A percentile compares a stretch with the other conserved stretches of the same genome.
Conservation (phyloP, 1,140 invertebrate genomes). For the Drosophila virilis region DNA sequence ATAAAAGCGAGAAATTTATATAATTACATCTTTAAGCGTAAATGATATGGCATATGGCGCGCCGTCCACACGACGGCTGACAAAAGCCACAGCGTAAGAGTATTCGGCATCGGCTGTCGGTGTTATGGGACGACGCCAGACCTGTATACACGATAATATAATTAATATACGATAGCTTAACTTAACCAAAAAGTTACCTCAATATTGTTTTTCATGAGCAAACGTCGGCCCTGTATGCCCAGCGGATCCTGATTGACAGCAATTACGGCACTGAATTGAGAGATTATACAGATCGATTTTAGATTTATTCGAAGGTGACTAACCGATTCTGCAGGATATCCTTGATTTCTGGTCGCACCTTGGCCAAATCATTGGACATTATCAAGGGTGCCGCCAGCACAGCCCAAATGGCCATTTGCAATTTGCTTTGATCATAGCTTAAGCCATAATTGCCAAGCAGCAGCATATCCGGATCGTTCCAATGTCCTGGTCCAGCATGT, state of each 20-base stretch:
- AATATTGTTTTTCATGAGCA: constrained; percentile 90
- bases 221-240: constrained; percentile 86
- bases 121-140: constrained; percentile 94
- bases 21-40: constrained; percentile 82
- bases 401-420: constrained; percentile 96
- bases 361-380: constrained; percentile 93
- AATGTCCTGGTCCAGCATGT: constrained; percentile 92
- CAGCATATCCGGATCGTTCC: constrained; percentile 96
- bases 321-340: constrained; percentile 90
- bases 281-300: no score
- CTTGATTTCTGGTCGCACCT: constrained; percentile 89
- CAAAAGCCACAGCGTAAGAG: constrained; percentile 94
- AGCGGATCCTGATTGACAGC: constrained; percentile 94
- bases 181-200: constrained; percentile 85
- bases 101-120: constrained; percentile 90
- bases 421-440: constrained; percentile 91
- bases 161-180: constrained; percentile 73
- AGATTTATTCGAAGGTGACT: neutral
- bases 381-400: constrained; percentile 94
- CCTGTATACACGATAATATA: constrained; percentile 85
- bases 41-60: constrained; percentile 86
- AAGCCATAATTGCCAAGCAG: constrained; percentile 95
- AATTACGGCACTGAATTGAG: constrained; percentile 88
- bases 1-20: neutral
- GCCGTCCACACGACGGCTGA: constrained; percentile 91